Percentiles rank a stretch among this genome's conserved stretches.
phyloP scores from a whole-genome alignment of 1,140 invertebrate genomes.

The Drosophila nigromelanica region DNA sequence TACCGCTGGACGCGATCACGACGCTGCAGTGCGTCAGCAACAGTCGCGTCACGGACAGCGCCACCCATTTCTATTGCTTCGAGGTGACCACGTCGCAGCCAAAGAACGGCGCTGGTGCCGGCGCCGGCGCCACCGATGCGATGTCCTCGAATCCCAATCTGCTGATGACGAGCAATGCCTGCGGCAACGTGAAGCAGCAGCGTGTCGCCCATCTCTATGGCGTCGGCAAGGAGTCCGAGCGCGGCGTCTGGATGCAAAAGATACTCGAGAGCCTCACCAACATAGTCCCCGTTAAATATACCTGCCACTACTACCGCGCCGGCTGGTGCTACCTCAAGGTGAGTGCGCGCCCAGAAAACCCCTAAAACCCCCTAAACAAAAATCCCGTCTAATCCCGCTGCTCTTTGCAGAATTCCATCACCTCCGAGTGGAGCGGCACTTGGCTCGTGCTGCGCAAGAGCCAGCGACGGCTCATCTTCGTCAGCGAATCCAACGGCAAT shows the following conservation, averaged over 20 bases:
- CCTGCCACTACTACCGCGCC: conserved; percentile 86
- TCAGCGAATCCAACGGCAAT: conserved; percentile 85
- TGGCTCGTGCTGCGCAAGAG: conserved; percentile 89
- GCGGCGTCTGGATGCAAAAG: conserved; percentile 88
- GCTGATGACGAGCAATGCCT: conserved; percentile 69
- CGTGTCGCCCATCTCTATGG: conserved; percentile 77
- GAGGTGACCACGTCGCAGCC: conserved; percentile 74
- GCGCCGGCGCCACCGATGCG: conserved; percentile 26
- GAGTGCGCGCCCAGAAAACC: too few species aligned
- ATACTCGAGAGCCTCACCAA: conserved; percentile 87
- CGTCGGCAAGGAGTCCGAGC: conserved; percentile 78
- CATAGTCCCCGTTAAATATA: conserved; percentile 86
- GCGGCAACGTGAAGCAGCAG: conserved; percentile 73
- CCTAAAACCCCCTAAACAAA: too few species aligned
- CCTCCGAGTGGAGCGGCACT: conserved; percentile 89
- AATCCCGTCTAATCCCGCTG: too few species aligned
- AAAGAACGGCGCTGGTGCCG: conserved; percentile 68
- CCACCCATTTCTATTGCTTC: conserved; percentile 82
- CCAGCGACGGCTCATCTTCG: conserved; percentile 89
- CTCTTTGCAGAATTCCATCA: conserved; percentile 85
- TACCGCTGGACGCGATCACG: conserved; percentile 85
- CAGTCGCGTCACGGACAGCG: conserved; percentile 85
- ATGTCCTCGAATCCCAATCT: conserved; percentile 82
- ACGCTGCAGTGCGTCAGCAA: conserved; percentile 87
- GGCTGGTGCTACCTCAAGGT: conserved; percentile 90